Percentiles rank a stretch among this genome's conserved stretches.
These are phyloP conservation scores for Protonemura montana DNA, from an alignment of 2,888 invertebrate species.

Conservation along the genomic window DNA sequence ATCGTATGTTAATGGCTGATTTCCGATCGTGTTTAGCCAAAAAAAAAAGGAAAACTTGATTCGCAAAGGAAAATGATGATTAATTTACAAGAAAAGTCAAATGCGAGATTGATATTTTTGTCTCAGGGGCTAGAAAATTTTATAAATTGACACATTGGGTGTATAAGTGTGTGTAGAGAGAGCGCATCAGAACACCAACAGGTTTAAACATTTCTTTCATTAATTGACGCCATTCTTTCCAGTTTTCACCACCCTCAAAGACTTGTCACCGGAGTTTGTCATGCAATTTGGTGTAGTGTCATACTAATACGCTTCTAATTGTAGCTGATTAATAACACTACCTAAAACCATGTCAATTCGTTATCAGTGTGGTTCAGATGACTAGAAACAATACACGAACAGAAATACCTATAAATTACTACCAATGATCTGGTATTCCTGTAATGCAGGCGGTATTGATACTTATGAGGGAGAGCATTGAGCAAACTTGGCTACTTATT, in stretches of 20 bases:
- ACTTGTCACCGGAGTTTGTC: too few species aligned
- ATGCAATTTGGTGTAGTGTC: too few species aligned
- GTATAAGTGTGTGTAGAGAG: too few species aligned
- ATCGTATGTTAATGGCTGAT: not conserved
- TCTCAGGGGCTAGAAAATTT: too few species aligned
- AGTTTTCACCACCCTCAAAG: not conserved
- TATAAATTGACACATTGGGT: too few species aligned
- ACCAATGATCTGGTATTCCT: not conserved
- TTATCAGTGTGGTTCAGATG: not conserved
- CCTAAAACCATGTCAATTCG: not conserved
- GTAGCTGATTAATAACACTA: too few species aligned
- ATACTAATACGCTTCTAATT: too few species aligned
- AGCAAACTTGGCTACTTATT: slow-evolving; percentile 23
- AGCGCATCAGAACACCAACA: too few species aligned
- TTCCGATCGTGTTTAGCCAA: not conserved
- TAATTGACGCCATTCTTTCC: not conserved
- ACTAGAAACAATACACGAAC: not conserved
- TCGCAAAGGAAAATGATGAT: not conserved
- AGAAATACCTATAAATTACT: slow-evolving; percentile 10
- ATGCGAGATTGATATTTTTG: not conserved
- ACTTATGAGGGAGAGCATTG: not conserved
- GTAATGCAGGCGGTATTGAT: not conserved
- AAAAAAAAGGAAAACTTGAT: not conserved
- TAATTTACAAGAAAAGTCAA: not conserved
- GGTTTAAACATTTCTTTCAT: not conserved